These are phyloP conservation scores for Perizoma affinitatum DNA, from an alignment of 2,888 invertebrate species.

Conservation along the genomic window DNA sequence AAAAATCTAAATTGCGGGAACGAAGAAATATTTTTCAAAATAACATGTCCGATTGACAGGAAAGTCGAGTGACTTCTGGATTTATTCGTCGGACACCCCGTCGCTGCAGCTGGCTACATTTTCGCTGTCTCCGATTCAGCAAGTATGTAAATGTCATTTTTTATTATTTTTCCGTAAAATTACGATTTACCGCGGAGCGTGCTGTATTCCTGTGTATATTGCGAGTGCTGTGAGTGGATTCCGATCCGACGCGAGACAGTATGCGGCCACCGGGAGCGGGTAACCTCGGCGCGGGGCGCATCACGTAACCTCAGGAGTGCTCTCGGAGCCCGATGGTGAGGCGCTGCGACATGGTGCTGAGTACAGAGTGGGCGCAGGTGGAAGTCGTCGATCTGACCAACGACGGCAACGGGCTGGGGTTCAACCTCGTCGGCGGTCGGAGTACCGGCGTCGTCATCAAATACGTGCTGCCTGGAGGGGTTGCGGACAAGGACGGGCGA, in stretches of 20 bases:
- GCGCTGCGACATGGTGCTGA: conserved; percentile 89
- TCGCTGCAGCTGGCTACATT: conserved; percentile 74
- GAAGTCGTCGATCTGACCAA: conserved; percentile 99
- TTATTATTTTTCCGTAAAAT: conserved; percentile 40
- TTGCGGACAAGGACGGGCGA: conserved; percentile 97
- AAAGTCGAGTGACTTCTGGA: conserved; percentile 26
- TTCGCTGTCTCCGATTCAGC: conserved; percentile 79
- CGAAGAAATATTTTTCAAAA: no score
- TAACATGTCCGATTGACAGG: neutral
- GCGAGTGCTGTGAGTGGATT: conserved; percentile 12
- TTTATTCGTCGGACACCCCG: conserved; percentile 66
- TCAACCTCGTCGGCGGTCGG: conserved; percentile 98
- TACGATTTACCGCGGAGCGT: conserved; percentile 49
- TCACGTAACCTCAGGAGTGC: conserved; percentile 76
- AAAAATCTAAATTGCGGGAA: no score
- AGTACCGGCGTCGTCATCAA: conserved; percentile 99
- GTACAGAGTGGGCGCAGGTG: conserved; percentile 99
- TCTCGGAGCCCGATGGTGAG: conserved; percentile 68
- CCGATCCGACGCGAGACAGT: conserved; percentile 21
- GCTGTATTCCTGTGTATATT: conserved; percentile 35
- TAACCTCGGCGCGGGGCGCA: conserved; percentile 71
- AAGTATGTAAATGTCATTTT: conserved; percentile 85
- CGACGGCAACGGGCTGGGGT: conserved; percentile 98
- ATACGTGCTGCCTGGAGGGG: conserved; percentile 97
- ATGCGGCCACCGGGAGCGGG: conserved; percentile 58